phyloP scores from a whole-genome alignment of 2,113 vertebrate species.

The Motacilla tschutschensis region DNA sequence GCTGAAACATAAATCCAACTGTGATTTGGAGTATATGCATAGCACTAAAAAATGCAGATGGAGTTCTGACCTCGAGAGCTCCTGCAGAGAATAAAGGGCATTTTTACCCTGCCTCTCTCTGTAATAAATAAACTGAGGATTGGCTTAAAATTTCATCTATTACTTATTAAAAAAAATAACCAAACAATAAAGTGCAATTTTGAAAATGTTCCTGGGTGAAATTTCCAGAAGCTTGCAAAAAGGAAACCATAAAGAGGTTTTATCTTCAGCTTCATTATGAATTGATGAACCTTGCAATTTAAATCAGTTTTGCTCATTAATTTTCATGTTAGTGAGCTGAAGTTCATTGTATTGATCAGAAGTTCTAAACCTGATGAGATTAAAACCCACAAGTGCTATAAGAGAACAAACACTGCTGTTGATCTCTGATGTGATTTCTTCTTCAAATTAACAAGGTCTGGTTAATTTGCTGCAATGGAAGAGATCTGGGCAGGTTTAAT shows the following conservation, averaged over 20 bases:
- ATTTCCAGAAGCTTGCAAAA: neutral
- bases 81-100: neutral
- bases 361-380: neutral
- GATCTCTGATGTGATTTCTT: neutral
- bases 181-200: neutral
- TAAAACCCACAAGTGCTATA: neutral
- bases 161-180: neutral
- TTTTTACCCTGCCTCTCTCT: neutral
- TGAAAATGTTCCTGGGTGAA: neutral
- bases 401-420: neutral
- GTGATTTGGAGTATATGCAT: neutral
- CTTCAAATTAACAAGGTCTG: neutral
- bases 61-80: neutral
- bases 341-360: neutral
- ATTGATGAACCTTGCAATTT: neutral
- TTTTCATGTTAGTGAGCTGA: neutral
- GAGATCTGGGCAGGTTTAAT: neutral
- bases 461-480: neutral
- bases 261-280: neutral
- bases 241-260: neutral
- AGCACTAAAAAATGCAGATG: neutral
- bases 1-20: neutral
- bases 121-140: neutral
- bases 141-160: neutral
- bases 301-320: constrained; percentile 18